Conservation (phyloP, 2,113 vertebrate species). For the Odontophorus gujanensis region DNA sequence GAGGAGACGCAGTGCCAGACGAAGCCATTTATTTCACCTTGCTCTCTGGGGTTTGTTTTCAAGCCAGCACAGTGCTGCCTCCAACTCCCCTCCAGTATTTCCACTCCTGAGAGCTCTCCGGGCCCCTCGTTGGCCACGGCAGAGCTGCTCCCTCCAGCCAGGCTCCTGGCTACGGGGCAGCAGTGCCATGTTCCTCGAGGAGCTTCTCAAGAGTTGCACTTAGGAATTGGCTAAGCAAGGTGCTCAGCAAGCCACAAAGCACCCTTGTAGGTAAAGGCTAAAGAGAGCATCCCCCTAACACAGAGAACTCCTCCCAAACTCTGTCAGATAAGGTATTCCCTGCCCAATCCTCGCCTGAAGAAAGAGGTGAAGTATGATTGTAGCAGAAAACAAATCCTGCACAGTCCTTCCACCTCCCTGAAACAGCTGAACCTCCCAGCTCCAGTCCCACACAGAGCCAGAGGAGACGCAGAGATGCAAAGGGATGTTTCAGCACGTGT, state of each 20-base stretch:
- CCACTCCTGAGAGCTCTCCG: neutral
- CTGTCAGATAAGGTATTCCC: neutral
- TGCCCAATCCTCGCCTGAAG: neutral
- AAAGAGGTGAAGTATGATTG: neutral
- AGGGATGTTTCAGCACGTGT: neutral
- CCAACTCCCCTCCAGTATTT: slow-evolving; percentile 36
- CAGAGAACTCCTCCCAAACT: neutral
- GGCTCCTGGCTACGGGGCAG: neutral
- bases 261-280: neutral
- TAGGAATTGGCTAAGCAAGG: neutral
- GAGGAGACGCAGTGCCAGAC: slow-evolving; percentile 52
- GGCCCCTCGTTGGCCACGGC: neutral
- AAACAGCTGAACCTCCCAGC: neutral
- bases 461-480: neutral
- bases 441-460: neutral
- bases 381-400: neutral
- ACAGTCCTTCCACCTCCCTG: neutral
- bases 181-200: neutral
- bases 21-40: slow-evolving; percentile 69
- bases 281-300: neutral
- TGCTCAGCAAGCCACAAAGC: neutral
- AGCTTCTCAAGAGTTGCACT: neutral
- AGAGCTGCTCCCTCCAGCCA: neutral
- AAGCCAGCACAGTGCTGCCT: slow-evolving; percentile 13
- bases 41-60: slow-evolving; percentile 61